A percentile compares a stretch with the other conserved stretches of the same genome.
These are phyloP conservation scores for Saturnia pavonia DNA, from an alignment of 2,888 invertebrate species.

Conservation along the genomic window DNA sequence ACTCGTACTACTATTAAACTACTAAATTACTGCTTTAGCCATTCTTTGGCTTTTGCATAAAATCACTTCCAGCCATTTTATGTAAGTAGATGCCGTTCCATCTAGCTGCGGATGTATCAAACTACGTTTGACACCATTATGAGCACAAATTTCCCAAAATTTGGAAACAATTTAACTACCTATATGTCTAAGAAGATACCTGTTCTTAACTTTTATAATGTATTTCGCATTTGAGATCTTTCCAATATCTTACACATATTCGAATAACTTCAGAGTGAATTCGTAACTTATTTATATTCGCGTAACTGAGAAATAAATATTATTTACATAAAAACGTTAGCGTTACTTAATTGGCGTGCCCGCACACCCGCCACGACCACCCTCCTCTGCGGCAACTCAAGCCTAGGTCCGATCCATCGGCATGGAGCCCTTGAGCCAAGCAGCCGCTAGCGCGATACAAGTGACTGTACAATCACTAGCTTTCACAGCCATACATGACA, in stretches of 20 bases:
- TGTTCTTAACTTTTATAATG: not conserved
- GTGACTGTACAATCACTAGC: too few relatives aligned
- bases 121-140: not conserved
- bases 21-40: too few relatives aligned
- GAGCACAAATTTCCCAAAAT: too few relatives aligned
- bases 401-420: too few relatives aligned
- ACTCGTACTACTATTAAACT: too few relatives aligned
- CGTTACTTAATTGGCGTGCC: too few relatives aligned
- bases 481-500: too few relatives aligned
- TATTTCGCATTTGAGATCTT: not conserved
- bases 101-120: not conserved
- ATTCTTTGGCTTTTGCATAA: too few relatives aligned
- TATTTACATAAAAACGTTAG: slow-evolving; percentile 1
- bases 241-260: not conserved
- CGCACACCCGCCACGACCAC: too few relatives aligned
- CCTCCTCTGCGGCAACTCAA: too few relatives aligned
- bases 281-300: not conserved
- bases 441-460: too few relatives aligned
- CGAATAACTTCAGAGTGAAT: not conserved
- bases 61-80: not conserved
- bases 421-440: too few relatives aligned
- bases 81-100: not conserved
- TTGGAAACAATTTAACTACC: not conserved
- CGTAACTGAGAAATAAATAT: not conserved
- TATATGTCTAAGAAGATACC: not conserved